phyloP scores from a whole-genome alignment of 2,797 vertebrate species.

The Natrix natrix region DNA sequence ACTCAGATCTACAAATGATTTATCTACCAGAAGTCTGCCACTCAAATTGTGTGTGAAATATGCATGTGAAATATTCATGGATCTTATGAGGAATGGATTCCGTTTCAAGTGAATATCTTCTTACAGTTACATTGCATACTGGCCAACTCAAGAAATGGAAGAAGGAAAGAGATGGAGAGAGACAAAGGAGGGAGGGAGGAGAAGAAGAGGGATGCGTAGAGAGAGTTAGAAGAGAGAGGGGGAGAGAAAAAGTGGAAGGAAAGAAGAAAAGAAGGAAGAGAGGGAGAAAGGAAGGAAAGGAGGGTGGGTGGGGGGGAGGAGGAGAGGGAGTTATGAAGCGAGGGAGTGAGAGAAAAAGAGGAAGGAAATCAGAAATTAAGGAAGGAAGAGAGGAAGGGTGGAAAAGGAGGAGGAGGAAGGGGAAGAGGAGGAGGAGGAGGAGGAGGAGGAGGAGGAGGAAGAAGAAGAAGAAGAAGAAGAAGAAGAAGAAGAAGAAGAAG shows the following conservation, averaged over 20 bases:
- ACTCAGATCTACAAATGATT: background rate
- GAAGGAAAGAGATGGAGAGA: background rate
- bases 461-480: too few species aligned
- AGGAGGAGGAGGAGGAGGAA: too few species aligned
- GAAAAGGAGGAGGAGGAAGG: background rate
- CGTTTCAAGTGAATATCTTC: background rate
- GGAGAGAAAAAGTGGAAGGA: background rate
- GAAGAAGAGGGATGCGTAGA: too few species aligned
- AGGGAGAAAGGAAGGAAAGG: too few species aligned
- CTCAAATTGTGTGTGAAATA: background rate
- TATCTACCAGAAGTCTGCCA: background rate
- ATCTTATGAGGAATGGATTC: background rate
- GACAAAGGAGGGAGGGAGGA: background rate
- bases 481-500: too few species aligned
- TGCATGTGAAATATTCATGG: background rate
- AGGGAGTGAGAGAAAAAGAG: accelerated
- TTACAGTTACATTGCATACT: background rate
- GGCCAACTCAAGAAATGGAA: background rate
- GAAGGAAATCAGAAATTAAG: background rate
- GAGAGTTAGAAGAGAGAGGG: too few species aligned
- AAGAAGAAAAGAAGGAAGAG: too few species aligned
- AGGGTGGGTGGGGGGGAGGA: too few species aligned
- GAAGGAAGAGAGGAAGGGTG: background rate
- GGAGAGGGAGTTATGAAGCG: too few species aligned
- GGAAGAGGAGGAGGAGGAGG: too few species aligned